Evolutionary conservation across 2,888 invertebrate species (phyloP).

Genomic region (Thalpophila matura): DNA sequence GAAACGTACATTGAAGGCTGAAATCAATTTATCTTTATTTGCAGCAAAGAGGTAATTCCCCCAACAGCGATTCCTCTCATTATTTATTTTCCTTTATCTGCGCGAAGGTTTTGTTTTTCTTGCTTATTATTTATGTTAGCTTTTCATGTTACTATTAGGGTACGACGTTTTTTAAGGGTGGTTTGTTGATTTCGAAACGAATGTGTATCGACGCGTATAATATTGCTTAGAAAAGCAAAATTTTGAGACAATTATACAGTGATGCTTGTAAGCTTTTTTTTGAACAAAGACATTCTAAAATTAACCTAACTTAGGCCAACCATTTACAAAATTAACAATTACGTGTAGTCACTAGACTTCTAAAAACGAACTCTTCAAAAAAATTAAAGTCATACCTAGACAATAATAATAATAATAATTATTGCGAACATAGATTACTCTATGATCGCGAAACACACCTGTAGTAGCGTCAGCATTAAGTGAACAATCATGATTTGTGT

Average conservation of each 20-base stretch:
- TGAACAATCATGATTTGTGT: slow-evolving; percentile 28
- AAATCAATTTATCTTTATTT: slow-evolving; percentile 68
- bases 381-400: too few species aligned
- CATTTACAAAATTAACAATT: too few species aligned
- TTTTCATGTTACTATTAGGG: slow-evolving; percentile 31
- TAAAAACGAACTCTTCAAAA: too few species aligned
- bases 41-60: slow-evolving; percentile 61
- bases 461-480: slow-evolving; percentile 7
- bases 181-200: slow-evolving; percentile 26
- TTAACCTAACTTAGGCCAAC: too few species aligned
- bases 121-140: slow-evolving; percentile 60
- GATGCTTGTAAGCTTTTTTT: too few species aligned
- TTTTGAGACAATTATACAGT: too few species aligned
- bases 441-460: slow-evolving; percentile 13
- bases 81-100: slow-evolving; percentile 57
- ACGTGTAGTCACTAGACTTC: too few species aligned
- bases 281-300: too few species aligned
- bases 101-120: slow-evolving; percentile 51
- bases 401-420: too few species aligned
- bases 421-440: too few species aligned
- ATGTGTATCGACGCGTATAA: too few species aligned
- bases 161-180: slow-evolving; percentile 19
- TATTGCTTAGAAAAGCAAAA: background rate
- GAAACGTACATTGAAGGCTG: slow-evolving; percentile 24
- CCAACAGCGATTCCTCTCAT: slow-evolving; percentile 59